These are phyloP conservation scores for Drosophila ficusphila DNA, from an alignment of 1,140 invertebrate species.

Conservation along the genomic window DNA sequence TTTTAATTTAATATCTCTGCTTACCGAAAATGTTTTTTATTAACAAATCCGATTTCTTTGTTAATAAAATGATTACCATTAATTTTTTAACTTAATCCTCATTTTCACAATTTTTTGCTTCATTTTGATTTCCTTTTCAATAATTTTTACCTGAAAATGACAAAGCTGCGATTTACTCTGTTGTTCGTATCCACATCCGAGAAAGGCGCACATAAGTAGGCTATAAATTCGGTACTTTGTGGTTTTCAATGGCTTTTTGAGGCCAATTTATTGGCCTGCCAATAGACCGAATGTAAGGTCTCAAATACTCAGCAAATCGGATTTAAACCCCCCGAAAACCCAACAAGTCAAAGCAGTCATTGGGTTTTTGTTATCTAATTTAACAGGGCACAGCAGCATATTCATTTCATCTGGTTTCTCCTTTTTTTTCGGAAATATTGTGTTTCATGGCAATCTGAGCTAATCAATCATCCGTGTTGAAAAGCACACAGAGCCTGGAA, in stretches of 20 bases:
- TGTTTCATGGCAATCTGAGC: slow-evolving; percentile 60
- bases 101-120: neutral
- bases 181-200: neutral
- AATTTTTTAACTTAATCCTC: slow-evolving; percentile 8
- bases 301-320: slow-evolving; percentile 8
- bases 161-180: slow-evolving; percentile 22
- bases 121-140: neutral
- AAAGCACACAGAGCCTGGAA: slow-evolving; percentile 9
- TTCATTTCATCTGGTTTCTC: slow-evolving; percentile 3
- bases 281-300: neutral
- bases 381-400: neutral
- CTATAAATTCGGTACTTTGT: slow-evolving; percentile 39
- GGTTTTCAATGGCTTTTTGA: slow-evolving; percentile 5
- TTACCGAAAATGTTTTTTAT: too few relatives aligned
- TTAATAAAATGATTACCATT: neutral
- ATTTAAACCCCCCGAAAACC: slow-evolving; percentile 3
- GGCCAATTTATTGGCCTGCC: neutral
- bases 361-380: slow-evolving; percentile 11
- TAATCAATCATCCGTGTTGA: slow-evolving; percentile 64
- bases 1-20: too few relatives aligned
- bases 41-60: too few relatives aligned
- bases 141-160: neutral
- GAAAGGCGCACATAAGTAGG: slow-evolving; percentile 7
- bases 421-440: slow-evolving; percentile 28
- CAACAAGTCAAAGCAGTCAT: neutral